These are phyloP conservation scores for Drosophila nebulosa DNA, from an alignment of 1,140 invertebrate genomes.

Conservation along the genomic window DNA sequence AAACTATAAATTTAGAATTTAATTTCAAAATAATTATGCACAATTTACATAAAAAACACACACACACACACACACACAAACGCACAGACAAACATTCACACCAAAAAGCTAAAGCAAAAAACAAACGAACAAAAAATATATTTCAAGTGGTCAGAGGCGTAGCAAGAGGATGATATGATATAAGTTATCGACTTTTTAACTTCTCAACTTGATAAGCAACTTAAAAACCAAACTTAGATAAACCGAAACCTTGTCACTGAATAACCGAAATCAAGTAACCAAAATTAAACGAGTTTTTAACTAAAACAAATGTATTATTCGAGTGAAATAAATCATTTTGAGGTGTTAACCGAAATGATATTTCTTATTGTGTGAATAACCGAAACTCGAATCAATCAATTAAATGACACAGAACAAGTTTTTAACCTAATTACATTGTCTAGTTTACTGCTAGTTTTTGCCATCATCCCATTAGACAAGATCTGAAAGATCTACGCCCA, in stretches of 20 bases:
- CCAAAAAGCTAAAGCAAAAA: constrained; percentile 46
- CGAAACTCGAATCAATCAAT: too few species aligned
- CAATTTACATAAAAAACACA: constrained; percentile 27
- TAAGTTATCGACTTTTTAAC: too few species aligned
- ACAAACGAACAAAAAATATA: constrained; percentile 12
- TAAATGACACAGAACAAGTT: too few species aligned
- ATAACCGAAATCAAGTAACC: neutral
- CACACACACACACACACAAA: constrained; percentile 33
- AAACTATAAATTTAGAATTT: constrained; percentile 73
- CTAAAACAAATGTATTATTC: neutral
- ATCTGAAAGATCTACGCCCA: neutral
- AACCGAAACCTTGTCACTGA: too few species aligned
- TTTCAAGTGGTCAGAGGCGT: constrained; percentile 3
- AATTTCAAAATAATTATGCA: constrained; percentile 75
- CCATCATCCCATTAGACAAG: too few species aligned
- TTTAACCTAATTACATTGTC: too few species aligned
- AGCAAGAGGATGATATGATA: neutral
- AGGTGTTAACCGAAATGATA: too few species aligned
- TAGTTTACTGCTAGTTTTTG: too few species aligned
- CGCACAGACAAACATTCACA: too few species aligned
- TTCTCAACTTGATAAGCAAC: too few species aligned
- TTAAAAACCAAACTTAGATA: too few species aligned
- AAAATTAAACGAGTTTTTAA: neutral
- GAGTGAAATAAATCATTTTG: neutral
- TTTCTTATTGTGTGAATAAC: too few species aligned